These are phyloP conservation scores for Apamea epomidion DNA, from an alignment of 2,888 invertebrate genomes.

Conservation along the genomic window DNA sequence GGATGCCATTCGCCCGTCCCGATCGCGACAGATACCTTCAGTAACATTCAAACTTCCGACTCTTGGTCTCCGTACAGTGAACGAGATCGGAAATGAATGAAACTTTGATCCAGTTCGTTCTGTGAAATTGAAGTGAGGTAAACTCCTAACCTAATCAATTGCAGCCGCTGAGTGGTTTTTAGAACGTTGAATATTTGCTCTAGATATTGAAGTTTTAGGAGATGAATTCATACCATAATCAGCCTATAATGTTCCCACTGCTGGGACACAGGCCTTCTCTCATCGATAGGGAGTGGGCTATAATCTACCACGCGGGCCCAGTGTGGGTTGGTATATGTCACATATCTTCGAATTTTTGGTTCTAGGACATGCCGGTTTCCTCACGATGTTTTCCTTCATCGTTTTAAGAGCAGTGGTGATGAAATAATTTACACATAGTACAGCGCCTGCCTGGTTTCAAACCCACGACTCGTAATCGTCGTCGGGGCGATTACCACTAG, in stretches of 20 bases:
- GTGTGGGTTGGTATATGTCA: not conserved
- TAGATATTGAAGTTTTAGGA: not conserved
- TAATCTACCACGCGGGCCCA: not conserved
- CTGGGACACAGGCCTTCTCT: not conserved
- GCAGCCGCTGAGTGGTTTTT: not conserved
- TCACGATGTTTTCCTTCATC: not conserved
- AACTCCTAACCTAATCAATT: not conserved
- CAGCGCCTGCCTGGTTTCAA: not conserved
- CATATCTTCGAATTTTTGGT: not conserved
- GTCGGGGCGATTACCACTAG: not conserved
- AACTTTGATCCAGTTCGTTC: constrained; percentile 30
- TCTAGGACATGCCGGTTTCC: not conserved
- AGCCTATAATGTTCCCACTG: not conserved
- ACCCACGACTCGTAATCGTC: not conserved
- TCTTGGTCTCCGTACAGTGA: not conserved
- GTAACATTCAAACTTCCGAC: constrained; percentile 16
- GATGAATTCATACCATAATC: not conserved
- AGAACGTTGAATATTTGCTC: not conserved
- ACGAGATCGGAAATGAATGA: constrained; percentile 18
- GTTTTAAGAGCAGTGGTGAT: not conserved
- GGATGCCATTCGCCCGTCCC: not conserved
- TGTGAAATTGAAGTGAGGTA: constrained; percentile 23
- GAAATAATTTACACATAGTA: not conserved
- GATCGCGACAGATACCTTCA: constrained; percentile 20
- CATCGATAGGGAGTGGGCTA: not conserved